Conservation (phyloP, 2,888 invertebrate species). For the Caenorhabditis uteleia region DNA sequence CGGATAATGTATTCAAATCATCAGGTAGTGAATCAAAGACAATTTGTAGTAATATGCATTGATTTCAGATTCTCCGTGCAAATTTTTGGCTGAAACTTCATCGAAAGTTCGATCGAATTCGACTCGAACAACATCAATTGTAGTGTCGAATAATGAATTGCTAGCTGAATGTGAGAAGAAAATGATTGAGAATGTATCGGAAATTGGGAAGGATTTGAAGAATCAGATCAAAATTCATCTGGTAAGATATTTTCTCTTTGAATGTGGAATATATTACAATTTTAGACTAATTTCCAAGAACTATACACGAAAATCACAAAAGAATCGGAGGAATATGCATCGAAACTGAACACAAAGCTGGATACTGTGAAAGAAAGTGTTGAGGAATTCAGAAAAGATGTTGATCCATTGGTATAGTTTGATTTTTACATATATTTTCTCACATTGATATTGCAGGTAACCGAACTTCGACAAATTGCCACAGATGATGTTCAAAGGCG, state of each 20-base stretch:
- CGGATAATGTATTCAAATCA: background rate
- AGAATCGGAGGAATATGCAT: background rate
- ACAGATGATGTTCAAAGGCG: too few species aligned
- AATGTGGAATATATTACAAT: constrained; percentile 1
- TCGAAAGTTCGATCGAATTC: too few species aligned
- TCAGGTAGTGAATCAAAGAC: background rate
- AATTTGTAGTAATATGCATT: background rate
- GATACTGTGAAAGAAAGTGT: too few species aligned
- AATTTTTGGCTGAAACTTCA: background rate
- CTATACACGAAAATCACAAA: too few species aligned
- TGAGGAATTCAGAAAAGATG: too few species aligned
- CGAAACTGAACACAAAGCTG: background rate
- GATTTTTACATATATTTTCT: too few species aligned
- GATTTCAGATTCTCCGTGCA: background rate
- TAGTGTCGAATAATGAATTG: constrained; percentile 1
- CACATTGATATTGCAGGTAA: too few species aligned
- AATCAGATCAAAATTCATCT: too few species aligned
- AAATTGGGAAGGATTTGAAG: too few species aligned
- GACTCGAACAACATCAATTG: background rate
- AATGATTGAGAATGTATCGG: background rate
- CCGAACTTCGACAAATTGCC: too few species aligned
- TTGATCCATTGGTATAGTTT: too few species aligned
- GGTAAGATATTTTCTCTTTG: too few species aligned
- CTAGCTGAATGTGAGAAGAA: background rate
- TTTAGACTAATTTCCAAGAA: constrained; percentile 8